Evolutionary conservation across 1,140 invertebrate genomes (phyloP).

Genomic region (Acyrthosiphon pisum): DNA sequence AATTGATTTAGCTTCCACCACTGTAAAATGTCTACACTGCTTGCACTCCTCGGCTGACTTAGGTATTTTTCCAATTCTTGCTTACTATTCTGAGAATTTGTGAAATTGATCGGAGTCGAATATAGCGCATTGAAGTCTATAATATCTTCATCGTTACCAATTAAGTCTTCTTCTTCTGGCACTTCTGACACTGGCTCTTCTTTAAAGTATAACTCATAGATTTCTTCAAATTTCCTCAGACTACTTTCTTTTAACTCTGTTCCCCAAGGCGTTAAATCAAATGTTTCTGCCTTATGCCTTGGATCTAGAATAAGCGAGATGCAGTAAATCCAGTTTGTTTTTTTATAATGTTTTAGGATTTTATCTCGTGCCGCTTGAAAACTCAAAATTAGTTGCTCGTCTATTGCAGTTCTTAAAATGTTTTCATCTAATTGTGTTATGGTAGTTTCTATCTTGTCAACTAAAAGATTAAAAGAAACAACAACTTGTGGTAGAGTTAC

Average conservation of each 20-base stretch:
- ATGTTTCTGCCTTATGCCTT: slow-evolving; percentile 21
- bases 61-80: slow-evolving; percentile 16
- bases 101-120: neutral
- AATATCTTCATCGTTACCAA: neutral
- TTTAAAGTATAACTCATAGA: neutral
- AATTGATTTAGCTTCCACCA: slow-evolving; percentile 25
- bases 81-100: neutral
- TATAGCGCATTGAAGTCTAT: neutral
- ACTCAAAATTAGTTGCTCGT: neutral
- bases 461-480: slow-evolving; percentile 32
- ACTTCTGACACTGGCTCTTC: neutral
- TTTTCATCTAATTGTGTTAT: neutral
- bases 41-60: neutral
- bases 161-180: neutral
- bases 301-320: neutral
- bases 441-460: neutral
- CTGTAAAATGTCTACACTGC: slow-evolving; percentile 18
- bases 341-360: slow-evolving; percentile 42
- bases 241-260: neutral
- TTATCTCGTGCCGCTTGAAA: neutral
- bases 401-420: neutral
- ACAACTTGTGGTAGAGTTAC: neutral
- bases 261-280: neutral
- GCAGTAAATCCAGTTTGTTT: slow-evolving; percentile 40
- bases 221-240: neutral